Conservation (phyloP, 2,797 vertebrate genomes). For the Sorex maritimensis region DNA sequence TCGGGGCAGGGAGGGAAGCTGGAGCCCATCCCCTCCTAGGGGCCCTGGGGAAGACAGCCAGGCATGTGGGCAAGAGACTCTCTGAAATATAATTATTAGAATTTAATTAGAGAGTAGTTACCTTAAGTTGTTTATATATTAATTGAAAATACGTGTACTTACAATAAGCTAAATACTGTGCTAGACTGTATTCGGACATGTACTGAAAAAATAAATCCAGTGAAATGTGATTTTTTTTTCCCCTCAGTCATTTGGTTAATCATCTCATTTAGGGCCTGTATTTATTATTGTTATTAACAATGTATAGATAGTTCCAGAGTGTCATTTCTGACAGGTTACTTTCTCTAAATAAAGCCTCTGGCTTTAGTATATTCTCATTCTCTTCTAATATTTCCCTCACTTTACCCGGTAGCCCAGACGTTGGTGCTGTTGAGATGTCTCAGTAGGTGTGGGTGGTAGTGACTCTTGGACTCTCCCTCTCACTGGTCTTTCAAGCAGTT, state of each 20-base stretch:
- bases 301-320: conserved; percentile 43
- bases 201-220: not conserved
- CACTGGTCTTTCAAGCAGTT: too few species aligned
- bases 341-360: conserved; percentile 28
- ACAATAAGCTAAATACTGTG: not conserved
- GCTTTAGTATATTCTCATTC: conserved; percentile 53
- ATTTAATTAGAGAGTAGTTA: conserved; percentile 44
- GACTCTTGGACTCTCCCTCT: too few species aligned
- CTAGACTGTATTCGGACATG: not conserved
- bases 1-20: too few species aligned
- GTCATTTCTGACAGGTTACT: conserved; percentile 22
- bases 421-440: too few species aligned
- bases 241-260: not conserved
- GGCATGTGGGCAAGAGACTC: too few species aligned
- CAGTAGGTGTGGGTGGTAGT: too few species aligned
- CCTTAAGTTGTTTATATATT: conserved; percentile 28
- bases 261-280: not conserved
- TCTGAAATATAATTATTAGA: conserved; percentile 19
- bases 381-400: not conserved
- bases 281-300: not conserved
- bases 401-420: too few species aligned
- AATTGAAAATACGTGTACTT: conserved; percentile 49
- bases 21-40: too few species aligned
- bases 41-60: too few species aligned
- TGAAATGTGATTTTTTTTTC: not conserved